A percentile compares a stretch with the other conserved stretches of the same genome.
These are phyloP conservation scores for Atherinomorus stipes DNA, from an alignment of 2,113 vertebrate genomes.

Conservation along the genomic window DNA sequence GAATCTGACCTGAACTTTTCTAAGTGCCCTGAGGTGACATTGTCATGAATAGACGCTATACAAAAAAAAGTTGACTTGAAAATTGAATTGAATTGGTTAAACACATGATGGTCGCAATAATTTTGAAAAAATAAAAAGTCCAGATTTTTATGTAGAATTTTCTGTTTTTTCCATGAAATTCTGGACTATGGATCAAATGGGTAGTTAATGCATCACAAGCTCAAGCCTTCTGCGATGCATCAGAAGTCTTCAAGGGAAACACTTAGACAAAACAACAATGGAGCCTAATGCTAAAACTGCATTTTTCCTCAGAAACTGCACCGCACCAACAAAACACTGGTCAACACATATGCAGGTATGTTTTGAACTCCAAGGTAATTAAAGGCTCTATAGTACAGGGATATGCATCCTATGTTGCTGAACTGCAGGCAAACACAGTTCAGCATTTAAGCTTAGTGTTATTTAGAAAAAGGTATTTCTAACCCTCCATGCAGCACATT, in stretches of 20 bases:
- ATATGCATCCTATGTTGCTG: neutral
- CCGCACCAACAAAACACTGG: neutral
- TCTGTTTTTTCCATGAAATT: too few relatives aligned
- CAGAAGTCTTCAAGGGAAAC: conserved; percentile 26
- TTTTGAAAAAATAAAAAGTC: too few relatives aligned
- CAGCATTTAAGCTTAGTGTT: neutral
- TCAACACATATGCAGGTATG: neutral
- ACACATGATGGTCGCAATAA: too few relatives aligned
- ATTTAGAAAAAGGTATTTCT: neutral
- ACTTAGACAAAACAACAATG: conserved; percentile 30
- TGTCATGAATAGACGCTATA: too few relatives aligned
- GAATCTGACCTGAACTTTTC: too few relatives aligned
- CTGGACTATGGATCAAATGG: too few relatives aligned
- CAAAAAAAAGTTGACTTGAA: too few relatives aligned
- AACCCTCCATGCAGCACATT: too few relatives aligned
- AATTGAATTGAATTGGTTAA: too few relatives aligned
- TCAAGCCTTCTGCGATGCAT: neutral
- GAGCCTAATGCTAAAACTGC: conserved; percentile 18
- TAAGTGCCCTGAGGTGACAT: too few relatives aligned
- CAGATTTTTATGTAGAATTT: too few relatives aligned
- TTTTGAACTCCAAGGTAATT: neutral
- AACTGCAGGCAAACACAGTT: neutral
- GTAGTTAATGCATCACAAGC: too few relatives aligned
- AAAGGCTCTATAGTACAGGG: neutral
- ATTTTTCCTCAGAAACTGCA: conserved; percentile 25